A percentile compares a stretch with the other conserved stretches of the same genome.
Conservation (phyloP, 2,888 invertebrate species). For the Agrochola litura region DNA sequence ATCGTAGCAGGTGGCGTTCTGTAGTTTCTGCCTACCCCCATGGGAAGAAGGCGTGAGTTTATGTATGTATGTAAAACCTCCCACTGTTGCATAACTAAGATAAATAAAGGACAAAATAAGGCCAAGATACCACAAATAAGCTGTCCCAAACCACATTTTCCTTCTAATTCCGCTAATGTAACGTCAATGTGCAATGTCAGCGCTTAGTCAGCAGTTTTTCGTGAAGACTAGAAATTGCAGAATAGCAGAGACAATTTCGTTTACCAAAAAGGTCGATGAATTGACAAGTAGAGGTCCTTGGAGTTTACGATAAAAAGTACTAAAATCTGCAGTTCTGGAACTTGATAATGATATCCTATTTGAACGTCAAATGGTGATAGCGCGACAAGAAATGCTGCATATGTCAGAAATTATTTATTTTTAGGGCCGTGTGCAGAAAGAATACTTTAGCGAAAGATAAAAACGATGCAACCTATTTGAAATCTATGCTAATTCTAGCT, state of each 20-base stretch:
- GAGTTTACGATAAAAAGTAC: constrained; percentile 2
- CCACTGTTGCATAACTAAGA: not conserved
- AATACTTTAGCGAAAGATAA: not conserved
- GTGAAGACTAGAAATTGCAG: constrained; percentile 5
- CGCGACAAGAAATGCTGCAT: not conserved
- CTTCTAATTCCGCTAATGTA: constrained; percentile 27
- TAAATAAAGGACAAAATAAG: not conserved
- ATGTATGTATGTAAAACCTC: no score
- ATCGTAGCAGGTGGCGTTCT: no score
- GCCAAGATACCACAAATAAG: not conserved
- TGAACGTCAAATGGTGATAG: not conserved
- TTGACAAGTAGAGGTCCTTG: not conserved
- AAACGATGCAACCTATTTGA: not conserved
- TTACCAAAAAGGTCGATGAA: constrained; percentile 18
- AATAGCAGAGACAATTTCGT: constrained; percentile 35
- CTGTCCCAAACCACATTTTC: not conserved
- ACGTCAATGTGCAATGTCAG: constrained; percentile 30
- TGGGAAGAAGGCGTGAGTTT: no score
- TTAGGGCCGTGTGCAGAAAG: no score
- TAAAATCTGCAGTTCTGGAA: constrained; percentile 12
- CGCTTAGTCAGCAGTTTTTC: constrained; percentile 30
- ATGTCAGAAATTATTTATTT: not conserved
- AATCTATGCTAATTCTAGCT: no score
- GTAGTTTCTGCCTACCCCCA: no score
- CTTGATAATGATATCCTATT: not conserved